Evolutionary conservation across 2,113 vertebrate species (phyloP).

Genomic region (Cyanocitta stelleri): DNA sequence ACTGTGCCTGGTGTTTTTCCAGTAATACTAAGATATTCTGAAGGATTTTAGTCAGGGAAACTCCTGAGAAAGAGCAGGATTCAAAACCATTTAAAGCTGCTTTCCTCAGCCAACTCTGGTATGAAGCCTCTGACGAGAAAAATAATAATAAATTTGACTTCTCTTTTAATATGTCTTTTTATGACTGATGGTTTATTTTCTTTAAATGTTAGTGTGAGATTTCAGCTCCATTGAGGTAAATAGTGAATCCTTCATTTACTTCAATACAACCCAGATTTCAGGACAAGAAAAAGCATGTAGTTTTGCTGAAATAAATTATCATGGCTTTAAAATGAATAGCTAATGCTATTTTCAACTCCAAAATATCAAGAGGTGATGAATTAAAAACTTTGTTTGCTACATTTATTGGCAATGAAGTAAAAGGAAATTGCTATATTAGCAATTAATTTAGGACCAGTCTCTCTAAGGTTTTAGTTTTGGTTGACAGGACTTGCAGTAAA

Average conservation of each 20-base stretch:
- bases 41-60: not conserved
- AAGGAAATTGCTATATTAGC: conserved; percentile 14
- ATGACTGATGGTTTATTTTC: not conserved
- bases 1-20: not conserved
- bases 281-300: not conserved
- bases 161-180: not conserved
- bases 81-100: not conserved
- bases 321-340: not conserved
- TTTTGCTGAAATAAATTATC: not conserved
- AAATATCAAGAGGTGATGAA: not conserved
- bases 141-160: not conserved
- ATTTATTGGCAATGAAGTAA: not conserved
- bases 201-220: not conserved
- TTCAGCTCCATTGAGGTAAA: not conserved
- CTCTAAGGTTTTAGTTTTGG: not conserved
- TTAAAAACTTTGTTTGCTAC: not conserved
- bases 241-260: not conserved
- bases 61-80: not conserved
- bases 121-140: not conserved
- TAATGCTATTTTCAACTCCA: not conserved
- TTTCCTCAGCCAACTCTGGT: not conserved
- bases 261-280: not conserved
- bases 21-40: not conserved
- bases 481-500: not conserved
- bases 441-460: not conserved